Evolutionary conservation across 2,113 vertebrate species (phyloP), one percentile per base, ranked within the genome.

Genomic region (Muscicapa adusta): DNA sequence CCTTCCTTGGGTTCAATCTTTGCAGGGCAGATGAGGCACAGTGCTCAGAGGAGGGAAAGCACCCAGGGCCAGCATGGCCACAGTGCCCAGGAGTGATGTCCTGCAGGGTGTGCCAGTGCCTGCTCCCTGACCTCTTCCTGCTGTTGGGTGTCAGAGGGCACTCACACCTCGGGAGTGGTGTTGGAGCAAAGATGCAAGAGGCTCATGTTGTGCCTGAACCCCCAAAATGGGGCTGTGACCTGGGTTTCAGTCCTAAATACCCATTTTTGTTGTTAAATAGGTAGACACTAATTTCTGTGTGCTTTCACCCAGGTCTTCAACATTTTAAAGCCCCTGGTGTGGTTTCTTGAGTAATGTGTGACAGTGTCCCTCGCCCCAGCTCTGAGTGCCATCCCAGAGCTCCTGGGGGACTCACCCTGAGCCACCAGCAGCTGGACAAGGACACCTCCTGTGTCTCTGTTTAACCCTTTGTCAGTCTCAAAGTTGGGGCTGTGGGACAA

Each of bases 61-160:
- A 83, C 45, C 65, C 57, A 29, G 43, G 3, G 2, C 48, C 16
- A 14, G 26, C 0, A 0, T 34, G 61, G 34, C 65, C 70, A 19
- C 43, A 74, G 23, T 1, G 0, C 11, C 20, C 33, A 24, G 67
- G 38, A n/a, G 50, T 53, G 78, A 36, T 5, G 6, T 18, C 53
- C 40, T 4, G 2, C 2, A 0, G 40, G 23, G 14, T 62, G 34
- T 47, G 23, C 73, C 33, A 42, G 48, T 1, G 0, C 47, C 63
- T 70, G 38, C 26, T 62, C 14, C 0, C 45, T 34, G 28, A 22
- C 19, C 34, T 60, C 7, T 26, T 62, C 51, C 38, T 56, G 31
- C 47, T 42, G 3, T 31, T 11, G 7, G 19, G 6, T 79, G 56
- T 74, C 1, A 0, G 76, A 67, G 40, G 8, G 12, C 2, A 0